Evolutionary conservation across 2,113 vertebrate species (phyloP).

Genomic region (Vulpes ferrilata): DNA sequence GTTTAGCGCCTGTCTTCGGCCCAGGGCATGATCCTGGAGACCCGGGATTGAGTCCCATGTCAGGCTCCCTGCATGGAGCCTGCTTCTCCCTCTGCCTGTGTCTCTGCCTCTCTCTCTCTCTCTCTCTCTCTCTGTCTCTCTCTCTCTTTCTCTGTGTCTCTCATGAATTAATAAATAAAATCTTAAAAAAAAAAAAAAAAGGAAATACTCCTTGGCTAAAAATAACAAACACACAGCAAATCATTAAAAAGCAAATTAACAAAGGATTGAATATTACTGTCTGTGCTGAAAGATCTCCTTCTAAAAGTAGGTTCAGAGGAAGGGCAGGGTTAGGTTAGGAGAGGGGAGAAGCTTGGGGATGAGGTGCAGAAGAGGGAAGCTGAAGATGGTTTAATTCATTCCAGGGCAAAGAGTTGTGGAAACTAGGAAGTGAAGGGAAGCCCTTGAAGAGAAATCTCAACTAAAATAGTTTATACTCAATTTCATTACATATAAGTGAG

Average conservation of each 20-base stretch:
- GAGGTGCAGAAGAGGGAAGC: neutral
- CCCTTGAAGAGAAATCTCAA: neutral
- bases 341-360: neutral
- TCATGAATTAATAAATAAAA: too few species aligned
- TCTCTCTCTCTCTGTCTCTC: too few species aligned
- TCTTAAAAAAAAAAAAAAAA: neutral
- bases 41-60: too few species aligned
- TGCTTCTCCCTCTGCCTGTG: too few species aligned
- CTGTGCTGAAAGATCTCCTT: neutral
- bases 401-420: neutral
- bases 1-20: too few species aligned
- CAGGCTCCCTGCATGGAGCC: too few species aligned
- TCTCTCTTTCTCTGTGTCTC: too few species aligned
- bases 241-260: neutral
- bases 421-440: neutral
- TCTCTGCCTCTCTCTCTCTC: too few species aligned
- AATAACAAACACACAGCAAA: conserved; percentile 37
- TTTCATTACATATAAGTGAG: neutral
- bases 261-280: neutral
- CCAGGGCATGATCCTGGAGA: too few species aligned
- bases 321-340: neutral
- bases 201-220: conserved; percentile 50
- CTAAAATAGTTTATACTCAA: neutral
- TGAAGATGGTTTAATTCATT: neutral
- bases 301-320: neutral